phyloP scores from a whole-genome alignment of 2,797 vertebrate genomes.

The Leucoraja ocellata region DNA sequence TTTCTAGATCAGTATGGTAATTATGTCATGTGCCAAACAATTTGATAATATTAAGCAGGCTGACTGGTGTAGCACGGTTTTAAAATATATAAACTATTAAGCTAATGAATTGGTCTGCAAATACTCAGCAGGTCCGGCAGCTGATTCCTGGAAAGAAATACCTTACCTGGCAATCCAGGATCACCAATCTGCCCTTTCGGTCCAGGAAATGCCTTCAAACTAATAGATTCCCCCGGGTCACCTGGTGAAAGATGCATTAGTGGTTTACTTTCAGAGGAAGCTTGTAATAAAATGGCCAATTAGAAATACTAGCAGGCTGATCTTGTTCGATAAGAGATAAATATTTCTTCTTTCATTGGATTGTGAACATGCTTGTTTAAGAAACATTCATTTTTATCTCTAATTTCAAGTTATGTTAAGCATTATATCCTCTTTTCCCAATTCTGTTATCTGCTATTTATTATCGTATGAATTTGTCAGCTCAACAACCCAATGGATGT shows the following conservation, averaged over 20 bases:
- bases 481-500: neutral
- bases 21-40: neutral
- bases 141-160: neutral
- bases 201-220: slow-evolving; percentile 44
- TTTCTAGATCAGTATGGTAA: neutral
- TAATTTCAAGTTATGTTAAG: neutral
- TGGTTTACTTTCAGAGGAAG: neutral
- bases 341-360: neutral
- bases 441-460: neutral
- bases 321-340: neutral
- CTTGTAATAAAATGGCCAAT: neutral
- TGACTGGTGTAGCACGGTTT: no score
- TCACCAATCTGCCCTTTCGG: slow-evolving; percentile 53
- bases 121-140: no score
- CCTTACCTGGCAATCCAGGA: slow-evolving; percentile 56
- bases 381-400: neutral
- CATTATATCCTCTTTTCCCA: neutral
- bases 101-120: no score
- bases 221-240: slow-evolving; percentile 51
- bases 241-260: slow-evolving; percentile 48
- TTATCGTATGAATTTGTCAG: neutral
- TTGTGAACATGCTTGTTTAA: neutral
- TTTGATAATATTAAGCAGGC: neutral
- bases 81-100: no score
- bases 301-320: neutral